Conservation (phyloP, 1,140 invertebrate genomes). For the Cotesia typhae region DNA sequence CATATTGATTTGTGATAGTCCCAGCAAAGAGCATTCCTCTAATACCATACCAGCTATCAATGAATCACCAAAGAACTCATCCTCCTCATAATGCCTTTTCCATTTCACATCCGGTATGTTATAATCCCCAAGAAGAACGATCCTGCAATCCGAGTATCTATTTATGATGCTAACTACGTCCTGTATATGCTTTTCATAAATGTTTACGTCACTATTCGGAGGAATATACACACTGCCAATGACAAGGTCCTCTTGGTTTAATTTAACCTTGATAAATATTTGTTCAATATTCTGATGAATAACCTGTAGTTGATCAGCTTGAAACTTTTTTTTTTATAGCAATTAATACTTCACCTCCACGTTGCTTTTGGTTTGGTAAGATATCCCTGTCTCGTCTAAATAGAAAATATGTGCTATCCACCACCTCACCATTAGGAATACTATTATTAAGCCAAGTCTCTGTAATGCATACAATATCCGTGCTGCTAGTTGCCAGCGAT, state of each 20-base stretch:
- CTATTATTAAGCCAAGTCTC: no score
- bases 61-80: no score
- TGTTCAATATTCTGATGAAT: background rate
- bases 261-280: background rate
- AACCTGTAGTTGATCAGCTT: background rate
- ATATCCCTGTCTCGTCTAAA: no score
- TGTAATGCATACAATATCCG: no score
- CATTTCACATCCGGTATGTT: background rate
- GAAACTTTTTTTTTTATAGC: background rate
- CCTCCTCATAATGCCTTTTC: background rate
- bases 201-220: background rate
- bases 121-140: background rate
- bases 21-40: background rate
- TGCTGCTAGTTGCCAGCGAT: no score
- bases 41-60: no score
- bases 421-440: background rate
- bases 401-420: no score
- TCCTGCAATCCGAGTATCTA: background rate
- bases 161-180: background rate
- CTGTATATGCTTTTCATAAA: background rate
- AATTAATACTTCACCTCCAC: no score
- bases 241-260: background rate
- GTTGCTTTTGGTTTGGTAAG: no score
- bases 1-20: background rate
- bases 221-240: conserved; percentile 1